These are phyloP conservation scores for Tapirus indicus DNA, from an alignment of 2,797 vertebrate genomes.

Conservation along the genomic window DNA sequence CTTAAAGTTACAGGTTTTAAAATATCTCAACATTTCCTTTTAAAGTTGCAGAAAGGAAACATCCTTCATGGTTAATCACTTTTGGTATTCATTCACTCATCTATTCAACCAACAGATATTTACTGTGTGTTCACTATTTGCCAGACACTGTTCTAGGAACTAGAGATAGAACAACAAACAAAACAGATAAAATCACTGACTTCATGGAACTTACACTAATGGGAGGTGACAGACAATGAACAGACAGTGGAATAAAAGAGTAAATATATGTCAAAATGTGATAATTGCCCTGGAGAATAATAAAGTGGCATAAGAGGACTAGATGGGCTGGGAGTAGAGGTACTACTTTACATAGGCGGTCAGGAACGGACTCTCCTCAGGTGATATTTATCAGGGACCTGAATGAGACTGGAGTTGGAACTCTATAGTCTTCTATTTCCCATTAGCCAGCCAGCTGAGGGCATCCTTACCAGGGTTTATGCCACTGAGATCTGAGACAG, in stretches of 20 bases:
- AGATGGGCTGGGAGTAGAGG: not conserved
- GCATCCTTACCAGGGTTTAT: not conserved
- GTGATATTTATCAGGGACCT: not conserved
- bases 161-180: not conserved
- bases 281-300: not conserved
- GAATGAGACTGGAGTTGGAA: not conserved
- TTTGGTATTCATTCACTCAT: not conserved
- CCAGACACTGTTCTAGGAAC: not conserved
- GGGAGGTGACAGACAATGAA: not conserved
- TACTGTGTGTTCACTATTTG: not conserved
- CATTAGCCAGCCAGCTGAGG: not conserved
- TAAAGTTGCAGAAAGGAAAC: constrained; percentile 37
- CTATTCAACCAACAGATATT: not conserved
- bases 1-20: constrained; percentile 5
- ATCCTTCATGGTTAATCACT: not conserved
- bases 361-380: not conserved
- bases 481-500: not conserved
- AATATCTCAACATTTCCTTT: constrained; percentile 42
- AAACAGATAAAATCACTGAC: not conserved
- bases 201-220: not conserved
- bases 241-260: not conserved
- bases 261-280: not conserved
- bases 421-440: not conserved
- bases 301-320: not conserved
- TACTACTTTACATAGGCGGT: not conserved